Evolutionary conservation across 2,113 vertebrate species (phyloP).

Genomic region (Albula goreensis): DNA sequence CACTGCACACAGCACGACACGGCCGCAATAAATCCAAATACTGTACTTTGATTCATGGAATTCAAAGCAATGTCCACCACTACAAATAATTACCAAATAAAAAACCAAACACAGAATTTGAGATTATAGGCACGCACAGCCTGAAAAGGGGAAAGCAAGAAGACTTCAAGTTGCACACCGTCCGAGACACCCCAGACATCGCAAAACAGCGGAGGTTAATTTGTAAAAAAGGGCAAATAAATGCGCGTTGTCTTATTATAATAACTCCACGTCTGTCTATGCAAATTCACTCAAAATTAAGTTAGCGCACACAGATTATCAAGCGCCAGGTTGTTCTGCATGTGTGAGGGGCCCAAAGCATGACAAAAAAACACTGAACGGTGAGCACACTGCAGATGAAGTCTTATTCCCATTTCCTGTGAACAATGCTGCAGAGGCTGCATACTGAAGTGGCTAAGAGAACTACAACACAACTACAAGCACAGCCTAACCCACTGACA

Average conservation of each 20-base stretch:
- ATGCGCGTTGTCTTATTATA: slow-evolving; percentile 43
- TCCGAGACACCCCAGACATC: slow-evolving; percentile 33
- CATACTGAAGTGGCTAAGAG: neutral
- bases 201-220: slow-evolving; percentile 47
- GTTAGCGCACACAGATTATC: slow-evolving; percentile 6
- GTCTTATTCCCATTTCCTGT: neutral
- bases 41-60: slow-evolving; percentile 65
- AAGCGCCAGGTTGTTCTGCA: neutral
- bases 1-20: slow-evolving; percentile 37
- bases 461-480: neutral
- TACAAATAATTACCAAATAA: slow-evolving; percentile 59
- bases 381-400: neutral
- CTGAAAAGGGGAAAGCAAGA: slow-evolving; percentile 31
- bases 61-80: slow-evolving; percentile 70
- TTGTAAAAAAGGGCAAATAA: slow-evolving; percentile 48
- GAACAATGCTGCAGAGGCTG: neutral
- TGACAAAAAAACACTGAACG: neutral
- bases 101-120: slow-evolving; percentile 42
- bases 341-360: neutral
- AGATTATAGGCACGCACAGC: slow-evolving; percentile 47
- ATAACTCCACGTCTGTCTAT: slow-evolving; percentile 50
- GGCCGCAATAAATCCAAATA: slow-evolving; percentile 48
- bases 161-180: slow-evolving; percentile 30
- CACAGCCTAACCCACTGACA: neutral
- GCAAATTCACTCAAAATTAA: slow-evolving; percentile 38